Evolutionary conservation across 2,888 invertebrate species (phyloP), one percentile per base, ranked within the genome.

Genomic region (Tipula lateralis): DNA sequence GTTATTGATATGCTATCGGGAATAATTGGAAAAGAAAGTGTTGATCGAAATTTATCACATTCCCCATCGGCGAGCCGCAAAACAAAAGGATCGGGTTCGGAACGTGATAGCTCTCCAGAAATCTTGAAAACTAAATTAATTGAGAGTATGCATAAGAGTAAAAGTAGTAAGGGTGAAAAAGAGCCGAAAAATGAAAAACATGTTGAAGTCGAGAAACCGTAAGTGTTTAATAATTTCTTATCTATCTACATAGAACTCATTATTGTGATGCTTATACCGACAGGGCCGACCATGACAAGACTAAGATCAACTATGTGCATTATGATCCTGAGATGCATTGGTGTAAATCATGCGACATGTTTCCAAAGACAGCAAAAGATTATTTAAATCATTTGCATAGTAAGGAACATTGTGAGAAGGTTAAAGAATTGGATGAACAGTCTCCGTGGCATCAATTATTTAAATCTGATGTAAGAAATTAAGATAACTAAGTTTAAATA

Each of bases 291-390:
- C 13, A 81, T 29, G 29, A 81, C 29, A 81, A 85, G 0, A 86
- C 91, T 84, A 92, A 92, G 89, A 94, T 92, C 89, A 96, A 96
- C 92, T 95, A 94, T 88, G 94, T 95, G 84, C 95, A 96, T 91
- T 96, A 96, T 88, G 96, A 97, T 90, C 96, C 96, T 0, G 96
- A 96, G 91, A 94, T 96, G 92, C 96, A 96, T 89, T 97, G 97
- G 97, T 97, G 96, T 89, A 92, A 96, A 85, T 93, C 94, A 84
- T 97, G 97, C 91, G 94, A 96, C 89, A 94, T 95, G 87, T 97
- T 97, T 89, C 96, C 96, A 34, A 93, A 95, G 88, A 95, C 96
- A 1, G 96, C 96, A 84, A 96, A 96, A 89, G 96, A 96, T 89
- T 95, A 95, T 89, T 91, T 97, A 87, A 94, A 94, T 89, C 97